A percentile compares a stretch with the other conserved stretches of the same genome.
phyloP scores from a whole-genome alignment of 2,888 invertebrate species.

The Megamerina dolium region DNA sequence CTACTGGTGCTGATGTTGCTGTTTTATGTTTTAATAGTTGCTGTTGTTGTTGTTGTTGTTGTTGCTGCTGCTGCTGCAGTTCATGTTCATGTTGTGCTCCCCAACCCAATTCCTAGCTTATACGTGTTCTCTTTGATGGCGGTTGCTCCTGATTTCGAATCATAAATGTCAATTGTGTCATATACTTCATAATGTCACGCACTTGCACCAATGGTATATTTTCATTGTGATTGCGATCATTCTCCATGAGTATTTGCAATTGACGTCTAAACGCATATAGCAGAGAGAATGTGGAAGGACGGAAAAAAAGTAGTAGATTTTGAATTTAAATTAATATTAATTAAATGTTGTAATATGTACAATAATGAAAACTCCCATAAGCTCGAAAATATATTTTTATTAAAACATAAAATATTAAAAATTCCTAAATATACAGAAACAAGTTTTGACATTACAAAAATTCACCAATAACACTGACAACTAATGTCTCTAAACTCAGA shows the following conservation, averaged over 20 bases:
- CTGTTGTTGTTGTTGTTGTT: slow-evolving; percentile 27
- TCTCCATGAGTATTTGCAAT: slow-evolving; percentile 68
- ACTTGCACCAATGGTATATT: slow-evolving; percentile 75
- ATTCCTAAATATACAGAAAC: no score
- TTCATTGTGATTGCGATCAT: slow-evolving; percentile 69
- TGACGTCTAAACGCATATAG: slow-evolving; percentile 55
- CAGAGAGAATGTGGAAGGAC: no score
- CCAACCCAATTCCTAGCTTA: slow-evolving; percentile 52
- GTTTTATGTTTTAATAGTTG: slow-evolving; percentile 14
- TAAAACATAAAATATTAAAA: no score
- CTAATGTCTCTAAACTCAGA: no score
- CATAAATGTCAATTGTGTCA: slow-evolving; percentile 86
- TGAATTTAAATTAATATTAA: no score
- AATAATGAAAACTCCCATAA: no score
- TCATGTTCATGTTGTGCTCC: slow-evolving; percentile 48
- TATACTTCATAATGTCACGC: slow-evolving; percentile 74
- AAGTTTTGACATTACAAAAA: no score
- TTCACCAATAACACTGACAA: no score
- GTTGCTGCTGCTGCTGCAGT: slow-evolving; percentile 31
- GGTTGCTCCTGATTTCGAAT: slow-evolving; percentile 52
- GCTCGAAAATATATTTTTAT: no score
- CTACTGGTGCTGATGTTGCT: slow-evolving; percentile 14
- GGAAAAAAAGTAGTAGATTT: no score
- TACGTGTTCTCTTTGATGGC: slow-evolving; percentile 46
- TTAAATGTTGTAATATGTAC: no score